Base-by-base conservation (phyloP, 2,113 vertebrate species). In the Genyomyrus donnyi region DNA sequence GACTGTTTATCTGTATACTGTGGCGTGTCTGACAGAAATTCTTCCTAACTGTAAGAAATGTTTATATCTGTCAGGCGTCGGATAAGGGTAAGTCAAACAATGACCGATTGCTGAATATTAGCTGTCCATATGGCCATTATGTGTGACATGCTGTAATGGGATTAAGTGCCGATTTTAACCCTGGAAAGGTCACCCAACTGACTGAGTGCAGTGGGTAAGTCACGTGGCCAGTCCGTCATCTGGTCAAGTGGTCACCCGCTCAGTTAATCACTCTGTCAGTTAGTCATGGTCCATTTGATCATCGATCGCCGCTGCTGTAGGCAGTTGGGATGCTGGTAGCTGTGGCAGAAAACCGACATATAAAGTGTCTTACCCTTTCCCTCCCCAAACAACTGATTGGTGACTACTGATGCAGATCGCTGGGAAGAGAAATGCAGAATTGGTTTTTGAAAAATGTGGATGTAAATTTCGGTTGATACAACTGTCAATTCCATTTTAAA, bases 401-500 rank as follows among this genome's bases (percentile, higher is more conserved):
- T 85, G 83, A 85, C 83, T 48, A n/a, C 17, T 84, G 80, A 46
- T 85, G 45, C 83, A n/a, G 83, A 48, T 85, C 6, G 21, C 83
- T 46, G 39, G 83, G 24, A 85, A 85, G 42, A 85, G 83, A 85
- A 48, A 45, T 48, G 21, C 45, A 13, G 83, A n/a, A 85, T 85
- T n/a, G 83, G 27, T 85, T 85, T 84, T 24, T 84, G 83, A 85
- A 85, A 24, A 85, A 85, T 48, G 83, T 85, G 83, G 45, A 48
- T 85, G 83, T 85, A 46, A 48, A 85, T 85, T 46, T 46, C 42
- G 4, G 42, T 9, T 24, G 31, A 24, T 27, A n/a, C n/a, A n/a
- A n/a, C n/a, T n/a, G 19, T 84, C 3, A 19, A 24, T 48, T 85
- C 83, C 83, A 27, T 85, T 85, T 85, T n/a, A 48, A n/a, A 46